Evolutionary conservation across 2,888 invertebrate genomes (phyloP).

Genomic region (Drosophila recens): DNA sequence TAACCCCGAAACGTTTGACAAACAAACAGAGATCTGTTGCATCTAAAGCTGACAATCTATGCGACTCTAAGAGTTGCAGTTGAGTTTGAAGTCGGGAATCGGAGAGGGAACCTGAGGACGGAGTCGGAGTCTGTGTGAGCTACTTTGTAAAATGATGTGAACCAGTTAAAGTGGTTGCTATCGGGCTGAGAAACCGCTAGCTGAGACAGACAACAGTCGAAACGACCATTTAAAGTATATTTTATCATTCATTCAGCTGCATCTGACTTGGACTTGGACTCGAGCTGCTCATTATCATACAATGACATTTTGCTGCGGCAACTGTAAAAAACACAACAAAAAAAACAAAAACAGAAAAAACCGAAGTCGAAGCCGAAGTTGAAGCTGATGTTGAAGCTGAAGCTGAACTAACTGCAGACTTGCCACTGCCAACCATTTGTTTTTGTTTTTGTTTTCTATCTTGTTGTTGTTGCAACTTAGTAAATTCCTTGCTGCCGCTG

Average conservation of each 20-base stretch:
- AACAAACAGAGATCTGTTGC: conserved; percentile 68
- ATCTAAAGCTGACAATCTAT: conserved; percentile 73
- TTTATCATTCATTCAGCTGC: conserved; percentile 80
- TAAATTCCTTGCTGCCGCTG: conserved; percentile 68
- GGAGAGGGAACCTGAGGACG: neutral
- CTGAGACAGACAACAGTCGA: conserved; percentile 76
- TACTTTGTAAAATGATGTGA: conserved; percentile 78
- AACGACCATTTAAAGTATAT: conserved; percentile 79
- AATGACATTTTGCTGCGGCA: conserved; percentile 75
- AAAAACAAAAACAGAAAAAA: conserved; percentile 20
- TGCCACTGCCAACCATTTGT: conserved; percentile 65
- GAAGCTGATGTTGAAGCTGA: conserved; percentile 86
- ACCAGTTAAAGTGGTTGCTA: conserved; percentile 70
- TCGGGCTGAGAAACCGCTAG: conserved; percentile 65
- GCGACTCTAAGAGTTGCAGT: conserved; percentile 19
- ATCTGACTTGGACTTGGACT: conserved; percentile 74
- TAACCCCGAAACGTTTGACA: conserved; percentile 76
- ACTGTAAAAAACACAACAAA: conserved; percentile 86
- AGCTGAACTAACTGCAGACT: conserved; percentile 61
- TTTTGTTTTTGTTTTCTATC: conserved; percentile 30
- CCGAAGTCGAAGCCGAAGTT: conserved; percentile 85
- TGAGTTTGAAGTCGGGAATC: conserved; percentile 1
- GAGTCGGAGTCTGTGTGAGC: conserved; percentile 48
- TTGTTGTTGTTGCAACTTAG: conserved; percentile 44
- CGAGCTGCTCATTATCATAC: conserved; percentile 77